Conservation (phyloP, 2,797 vertebrate species). For the Hemitrygon akajei region DNA sequence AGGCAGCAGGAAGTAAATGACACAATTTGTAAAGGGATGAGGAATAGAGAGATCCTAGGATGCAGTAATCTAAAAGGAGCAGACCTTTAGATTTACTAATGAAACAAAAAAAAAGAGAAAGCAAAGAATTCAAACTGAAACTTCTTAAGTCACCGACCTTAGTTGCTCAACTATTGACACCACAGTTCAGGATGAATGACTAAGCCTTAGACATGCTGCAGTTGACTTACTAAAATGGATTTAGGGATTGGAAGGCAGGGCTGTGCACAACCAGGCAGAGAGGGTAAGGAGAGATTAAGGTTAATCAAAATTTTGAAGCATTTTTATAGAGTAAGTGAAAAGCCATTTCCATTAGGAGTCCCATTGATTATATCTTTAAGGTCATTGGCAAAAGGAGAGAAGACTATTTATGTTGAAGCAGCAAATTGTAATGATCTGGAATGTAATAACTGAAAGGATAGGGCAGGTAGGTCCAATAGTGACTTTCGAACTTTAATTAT, state of each 20-base stretch:
- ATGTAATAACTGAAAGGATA: too few relatives aligned
- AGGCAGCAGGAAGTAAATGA: not conserved
- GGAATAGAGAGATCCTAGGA: not conserved
- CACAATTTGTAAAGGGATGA: not conserved
- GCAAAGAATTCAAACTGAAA: not conserved
- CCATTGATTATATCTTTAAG: not conserved
- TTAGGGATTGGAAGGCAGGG: too few relatives aligned
- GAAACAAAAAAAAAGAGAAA: not conserved
- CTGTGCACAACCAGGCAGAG: too few relatives aligned
- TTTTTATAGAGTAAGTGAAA: not conserved
- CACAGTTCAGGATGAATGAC: not conserved
- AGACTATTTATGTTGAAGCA: not conserved
- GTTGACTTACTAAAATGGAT: too few relatives aligned
- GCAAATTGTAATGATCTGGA: not conserved
- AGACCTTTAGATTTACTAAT: not conserved
- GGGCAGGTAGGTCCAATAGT: not conserved
- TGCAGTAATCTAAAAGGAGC: not conserved
- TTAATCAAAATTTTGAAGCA: not conserved
- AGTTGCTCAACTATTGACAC: not conserved
- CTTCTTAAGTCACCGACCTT: not conserved
- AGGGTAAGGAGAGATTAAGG: not conserved
- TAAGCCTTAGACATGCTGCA: not conserved
- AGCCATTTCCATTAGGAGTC: not conserved
- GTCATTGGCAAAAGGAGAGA: not conserved
- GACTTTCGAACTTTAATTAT: not conserved